These are phyloP conservation scores for Drosophila tropicalis DNA, from an alignment of 1,140 invertebrate species.

Conservation along the genomic window DNA sequence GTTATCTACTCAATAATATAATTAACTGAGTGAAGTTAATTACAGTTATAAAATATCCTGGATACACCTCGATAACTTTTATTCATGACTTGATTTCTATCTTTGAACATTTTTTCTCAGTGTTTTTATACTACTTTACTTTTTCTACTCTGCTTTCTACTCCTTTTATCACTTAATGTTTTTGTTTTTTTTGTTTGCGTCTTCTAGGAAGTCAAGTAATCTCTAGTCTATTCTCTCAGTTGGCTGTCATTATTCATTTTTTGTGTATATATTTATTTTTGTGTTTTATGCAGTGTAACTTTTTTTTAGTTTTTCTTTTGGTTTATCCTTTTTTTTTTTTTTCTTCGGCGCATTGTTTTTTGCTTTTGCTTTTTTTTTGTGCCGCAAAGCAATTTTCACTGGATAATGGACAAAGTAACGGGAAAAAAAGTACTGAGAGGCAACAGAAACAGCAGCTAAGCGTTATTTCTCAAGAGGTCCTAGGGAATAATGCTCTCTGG, in stretches of 20 bases:
- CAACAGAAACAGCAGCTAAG: conserved; percentile 58
- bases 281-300: conserved; percentile 73
- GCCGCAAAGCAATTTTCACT: conserved; percentile 78
- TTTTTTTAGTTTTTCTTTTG: conserved; percentile 35
- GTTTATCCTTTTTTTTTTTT: conserved; percentile 2
- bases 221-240: conserved; percentile 42
- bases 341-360: conserved; percentile 66
- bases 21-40: no score
- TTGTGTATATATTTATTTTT: conserved; percentile 58
- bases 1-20: no score
- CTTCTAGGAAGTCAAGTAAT: conserved; percentile 38
- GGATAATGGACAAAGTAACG: conserved; percentile 70
- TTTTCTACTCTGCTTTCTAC: background rate
- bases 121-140: background rate
- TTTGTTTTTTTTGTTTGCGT: background rate
- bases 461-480: conserved; percentile 71
- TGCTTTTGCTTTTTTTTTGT: conserved; percentile 21
- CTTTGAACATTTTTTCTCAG: background rate
- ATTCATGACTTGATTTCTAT: no score
- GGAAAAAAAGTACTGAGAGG: conserved; percentile 26
- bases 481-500: conserved; percentile 3
- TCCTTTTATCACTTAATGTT: background rate
- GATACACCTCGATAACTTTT: no score
- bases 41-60: no score
- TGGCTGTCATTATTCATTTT: conserved; percentile 76